phyloP scores from a whole-genome alignment of 2,113 vertebrate species.

The Clinocottus analis region DNA sequence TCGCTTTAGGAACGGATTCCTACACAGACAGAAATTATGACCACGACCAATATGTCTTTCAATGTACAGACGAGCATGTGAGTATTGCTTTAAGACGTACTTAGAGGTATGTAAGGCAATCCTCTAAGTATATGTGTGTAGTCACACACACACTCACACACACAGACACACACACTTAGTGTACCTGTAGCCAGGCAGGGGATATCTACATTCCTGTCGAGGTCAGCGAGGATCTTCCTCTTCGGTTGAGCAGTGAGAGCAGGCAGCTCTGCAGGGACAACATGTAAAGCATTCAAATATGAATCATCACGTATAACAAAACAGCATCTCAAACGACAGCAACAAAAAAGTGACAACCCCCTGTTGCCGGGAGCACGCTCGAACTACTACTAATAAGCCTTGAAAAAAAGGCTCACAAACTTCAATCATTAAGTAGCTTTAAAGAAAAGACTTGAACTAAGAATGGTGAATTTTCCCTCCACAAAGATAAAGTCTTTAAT shows the following conservation, averaged over 20 bases:
- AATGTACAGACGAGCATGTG: neutral
- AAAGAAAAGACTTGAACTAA: conserved; percentile 9
- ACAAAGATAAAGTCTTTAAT: conserved; percentile 29
- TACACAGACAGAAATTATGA: neutral
- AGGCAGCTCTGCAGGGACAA: conserved; percentile 84
- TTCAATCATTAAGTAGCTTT: conserved; percentile 13
- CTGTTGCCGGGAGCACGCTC: neutral
- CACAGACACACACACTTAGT: conserved; percentile 14
- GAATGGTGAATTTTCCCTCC: neutral
- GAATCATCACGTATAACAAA: neutral
- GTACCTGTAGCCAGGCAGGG: conserved; percentile 90
- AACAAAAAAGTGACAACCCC: neutral
- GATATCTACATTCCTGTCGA: conserved; percentile 89
- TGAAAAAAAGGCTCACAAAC: neutral
- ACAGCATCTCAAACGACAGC: neutral
- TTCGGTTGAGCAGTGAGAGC: conserved; percentile 87
- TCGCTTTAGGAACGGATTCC: neutral
- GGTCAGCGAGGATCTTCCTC: conserved; percentile 84
- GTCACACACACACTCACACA: conserved; percentile 1
- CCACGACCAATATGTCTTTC: neutral
- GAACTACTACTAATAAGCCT: conserved; percentile 4
- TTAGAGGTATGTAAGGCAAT: neutral
- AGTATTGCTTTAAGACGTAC: neutral
- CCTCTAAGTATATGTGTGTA: neutral
- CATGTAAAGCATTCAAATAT: conserved; percentile 1